A percentile compares a stretch with the other conserved stretches of the same genome.
phyloP scores from a whole-genome alignment of 1,140 invertebrate species.

The Ips typographus region DNA sequence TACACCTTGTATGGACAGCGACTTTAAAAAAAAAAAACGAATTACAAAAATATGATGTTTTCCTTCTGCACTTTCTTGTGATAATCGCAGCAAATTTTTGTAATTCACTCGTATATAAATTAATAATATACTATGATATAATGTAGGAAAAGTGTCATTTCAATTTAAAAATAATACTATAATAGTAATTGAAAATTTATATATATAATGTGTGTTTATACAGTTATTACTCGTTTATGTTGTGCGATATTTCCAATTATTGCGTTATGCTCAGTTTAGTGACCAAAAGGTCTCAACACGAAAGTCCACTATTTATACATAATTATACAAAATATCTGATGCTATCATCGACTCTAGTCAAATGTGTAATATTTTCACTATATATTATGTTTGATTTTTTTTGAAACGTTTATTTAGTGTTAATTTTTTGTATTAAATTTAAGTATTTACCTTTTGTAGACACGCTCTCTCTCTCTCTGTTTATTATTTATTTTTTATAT shows the following conservation, averaged over 20 bases:
- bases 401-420: conserved; percentile 6
- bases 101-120: conserved; percentile 33
- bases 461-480: too few species aligned
- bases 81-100: conserved; percentile 39
- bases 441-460: too few species aligned
- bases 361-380: not conserved
- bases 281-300: too few species aligned
- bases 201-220: conserved; percentile 40
- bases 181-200: conserved; percentile 31
- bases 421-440: conserved; percentile 11
- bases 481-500: too few species aligned
- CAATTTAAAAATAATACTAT: conserved; percentile 23
- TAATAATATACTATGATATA: conserved; percentile 15
- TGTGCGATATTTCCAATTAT: conserved; percentile 32
- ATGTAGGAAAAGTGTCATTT: conserved; percentile 35
- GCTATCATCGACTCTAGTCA: conserved; percentile 3
- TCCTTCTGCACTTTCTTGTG: conserved; percentile 25
- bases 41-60: conserved; percentile 33
- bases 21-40: conserved; percentile 12
- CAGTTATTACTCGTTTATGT: conserved; percentile 36
- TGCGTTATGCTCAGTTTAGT: too few species aligned
- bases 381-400: not conserved
- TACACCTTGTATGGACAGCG: conserved; percentile 18
- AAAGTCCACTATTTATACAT: too few species aligned
- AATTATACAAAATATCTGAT: not conserved